These are phyloP conservation scores for Eutrigla gurnardus DNA, from an alignment of 2,797 vertebrate genomes.

Conservation along the genomic window DNA sequence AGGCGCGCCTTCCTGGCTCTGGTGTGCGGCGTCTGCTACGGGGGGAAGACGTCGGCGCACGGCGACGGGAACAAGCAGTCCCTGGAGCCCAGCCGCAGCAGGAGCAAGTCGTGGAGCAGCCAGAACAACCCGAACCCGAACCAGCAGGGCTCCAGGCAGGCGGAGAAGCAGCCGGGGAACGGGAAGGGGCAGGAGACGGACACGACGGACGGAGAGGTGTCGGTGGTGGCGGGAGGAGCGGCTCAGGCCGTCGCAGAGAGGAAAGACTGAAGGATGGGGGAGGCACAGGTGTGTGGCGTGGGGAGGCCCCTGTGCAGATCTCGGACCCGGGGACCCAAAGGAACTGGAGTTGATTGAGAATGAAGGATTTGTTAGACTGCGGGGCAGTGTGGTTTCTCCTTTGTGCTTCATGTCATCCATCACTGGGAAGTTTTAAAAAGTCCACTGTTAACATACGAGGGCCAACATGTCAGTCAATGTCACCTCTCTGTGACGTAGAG, in stretches of 20 bases:
- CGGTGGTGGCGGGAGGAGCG: slow-evolving; percentile 56
- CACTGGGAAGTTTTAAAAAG: slow-evolving; percentile 3
- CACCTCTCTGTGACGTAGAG: slow-evolving; percentile 3
- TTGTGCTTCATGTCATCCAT: slow-evolving; percentile 22
- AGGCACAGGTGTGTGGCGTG: too few species aligned
- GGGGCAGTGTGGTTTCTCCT: slow-evolving; percentile 37
- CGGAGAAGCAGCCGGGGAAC: slow-evolving; percentile 27
- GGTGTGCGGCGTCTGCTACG: slow-evolving; percentile 86
- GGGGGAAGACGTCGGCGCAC: slow-evolving; percentile 66
- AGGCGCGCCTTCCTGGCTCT: slow-evolving; percentile 91
- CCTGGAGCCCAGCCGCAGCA: slow-evolving; percentile 85
- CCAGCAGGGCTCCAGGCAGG: slow-evolving; percentile 63
- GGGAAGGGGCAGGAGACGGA: slow-evolving; percentile 40
- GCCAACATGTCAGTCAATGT: background rate
- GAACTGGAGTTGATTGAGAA: slow-evolving; percentile 1
- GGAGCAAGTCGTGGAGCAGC: slow-evolving; percentile 93
- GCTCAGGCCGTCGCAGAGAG: background rate
- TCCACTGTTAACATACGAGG: slow-evolving; percentile 10
- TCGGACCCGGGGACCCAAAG: background rate
- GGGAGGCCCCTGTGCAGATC: too few species aligned
- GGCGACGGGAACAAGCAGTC: slow-evolving; percentile 76
- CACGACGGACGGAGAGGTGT: slow-evolving; percentile 25
- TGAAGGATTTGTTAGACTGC: slow-evolving; percentile 33
- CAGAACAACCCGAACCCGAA: slow-evolving; percentile 86
- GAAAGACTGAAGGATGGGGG: slow-evolving; percentile 26